A percentile compares a stretch with the other conserved stretches of the same genome.
These are phyloP conservation scores for Nannobrachium achirus DNA, from an alignment of 2,113 vertebrate genomes.

Conservation along the genomic window DNA sequence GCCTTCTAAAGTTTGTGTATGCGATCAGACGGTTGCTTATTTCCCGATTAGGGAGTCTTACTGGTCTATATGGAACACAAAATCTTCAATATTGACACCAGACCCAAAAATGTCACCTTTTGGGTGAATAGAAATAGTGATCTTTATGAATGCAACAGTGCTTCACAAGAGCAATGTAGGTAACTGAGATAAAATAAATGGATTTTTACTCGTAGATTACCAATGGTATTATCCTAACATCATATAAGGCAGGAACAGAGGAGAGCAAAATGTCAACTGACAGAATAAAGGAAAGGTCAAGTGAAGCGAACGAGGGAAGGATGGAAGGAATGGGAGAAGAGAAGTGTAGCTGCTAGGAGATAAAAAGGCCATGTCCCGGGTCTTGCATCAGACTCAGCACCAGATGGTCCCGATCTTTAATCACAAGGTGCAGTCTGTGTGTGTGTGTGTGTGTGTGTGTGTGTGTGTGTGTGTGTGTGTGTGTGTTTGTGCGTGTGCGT, in stretches of 20 bases:
- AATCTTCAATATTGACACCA: no score
- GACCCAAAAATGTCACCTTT: no score
- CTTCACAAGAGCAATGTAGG: no score
- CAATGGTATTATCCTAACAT: constrained; percentile 27
- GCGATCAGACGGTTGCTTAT: no score
- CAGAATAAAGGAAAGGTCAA: not conserved
- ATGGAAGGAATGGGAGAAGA: constrained; percentile 3
- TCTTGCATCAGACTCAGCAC: constrained; percentile 68
- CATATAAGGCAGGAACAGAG: not conserved
- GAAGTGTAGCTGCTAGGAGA: constrained; percentile 10
- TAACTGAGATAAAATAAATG: constrained; percentile 52
- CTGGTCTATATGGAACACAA: no score
- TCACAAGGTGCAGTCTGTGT: constrained; percentile 43
- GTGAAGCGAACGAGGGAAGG: not conserved
- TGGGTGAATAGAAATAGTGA: no score
- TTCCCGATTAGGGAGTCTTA: no score
- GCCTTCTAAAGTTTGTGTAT: no score
- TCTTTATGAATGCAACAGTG: no score
- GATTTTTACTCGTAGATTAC: constrained; percentile 32
- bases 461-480: constrained; percentile 3
- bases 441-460: not conserved
- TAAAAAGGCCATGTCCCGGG: constrained; percentile 62
- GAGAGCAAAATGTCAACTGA: not conserved
- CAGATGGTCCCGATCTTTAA: constrained; percentile 76
- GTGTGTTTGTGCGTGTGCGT: constrained; percentile 19